Evolutionary conservation across 2,113 vertebrate species (phyloP), one percentile per base, ranked within the genome.

Genomic region (Oryzias celebensis): DNA sequence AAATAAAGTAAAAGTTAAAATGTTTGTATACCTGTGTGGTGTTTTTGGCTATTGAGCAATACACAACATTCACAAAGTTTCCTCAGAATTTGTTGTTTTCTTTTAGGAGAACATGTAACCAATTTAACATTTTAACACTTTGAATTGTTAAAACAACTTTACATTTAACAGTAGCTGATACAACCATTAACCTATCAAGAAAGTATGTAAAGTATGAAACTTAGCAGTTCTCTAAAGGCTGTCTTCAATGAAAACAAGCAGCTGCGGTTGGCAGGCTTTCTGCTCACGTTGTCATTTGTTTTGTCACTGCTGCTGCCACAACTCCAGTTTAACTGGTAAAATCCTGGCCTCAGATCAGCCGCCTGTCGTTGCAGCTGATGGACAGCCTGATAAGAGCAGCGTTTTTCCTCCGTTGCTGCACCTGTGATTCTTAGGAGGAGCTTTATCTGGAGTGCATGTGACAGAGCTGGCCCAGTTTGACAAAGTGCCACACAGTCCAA

Each of bases 281-380:
- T 60, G 58, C 80, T 86, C 73, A 50, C 49, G 62, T 68, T 42
- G 71, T 79, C 68, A 82, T 52, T 62, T 63, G 24, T 54, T 73
- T 71, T 73, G 76, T 46, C 74, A 81, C 75, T 12, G 2, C 36
- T 12, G 36, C 36, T 36, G 36, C n/a, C 66, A 76, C 26, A 75
- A 69, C 81, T 80, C 62, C 78, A 70, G 80, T 79, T 82, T 72
- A 81, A 85, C 85, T 75, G 81, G 85, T 71, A 81, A 51, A 82
- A 69, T 59, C 56, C 53, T 59, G 28, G 60, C 64, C 72, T 80
- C 58, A 73, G 52, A 75, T 84, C 72, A 66, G 54, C 51, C 62
- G 59, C 57, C 44, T 69, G 45, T 73, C 68, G 54, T 8, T 14
- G 17, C 54, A 12, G 58, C 72, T 54, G 77, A 81, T 49, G 48